Evolutionary conservation across 2,888 invertebrate species (phyloP), one percentile per base, ranked within the genome.

Genomic region (Andrena marginata): DNA sequence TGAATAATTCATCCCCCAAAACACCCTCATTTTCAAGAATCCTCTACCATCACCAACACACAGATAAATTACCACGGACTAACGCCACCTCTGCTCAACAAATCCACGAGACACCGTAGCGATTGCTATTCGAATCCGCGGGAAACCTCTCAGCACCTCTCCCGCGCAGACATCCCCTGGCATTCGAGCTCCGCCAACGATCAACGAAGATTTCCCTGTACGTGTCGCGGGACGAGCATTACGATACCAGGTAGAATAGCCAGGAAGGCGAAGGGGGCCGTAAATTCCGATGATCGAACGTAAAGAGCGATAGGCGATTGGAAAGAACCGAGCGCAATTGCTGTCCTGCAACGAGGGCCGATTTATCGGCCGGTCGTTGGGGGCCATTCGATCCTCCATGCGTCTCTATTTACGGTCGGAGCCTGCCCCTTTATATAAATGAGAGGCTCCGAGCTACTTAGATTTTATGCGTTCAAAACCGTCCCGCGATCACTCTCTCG

Each of bases 371-470:
- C n/a, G 42, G 49, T 76, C 64, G 65, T 70, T 48, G 60, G 20
- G 51, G 16, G 51, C 74, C 49, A 65, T 74, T 65, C 69, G 74
- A 54, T 79, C 63, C 48, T 20, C 16, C 48, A 20, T 54, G 49
- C 60, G 51, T 74, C 74, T 65, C 69, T 70, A 75, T 81, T 81
- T 74, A 80, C 68, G 80, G n/a, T 74, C 42, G 75, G 75, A 80
- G 51, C 33, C 71, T 63, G 56, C 49, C 70, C 51, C 54, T 8
- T 56, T 42, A 35, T 31, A 31, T 63, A 60, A 48, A 64, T 49
- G 49, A 51, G 20, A 65, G 29, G 23, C 56, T 64, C 13, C 62
- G 35, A 48, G 49, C 49, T 49, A 62, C 75, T 70, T 76, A 51
- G 49, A 48, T 70, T 76, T 70, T 65, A 76, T 60, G 65, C n/a